Evolutionary conservation across 2,113 vertebrate species (phyloP), one percentile per base, ranked within the genome.

Genomic region (Chitala chitala): DNA sequence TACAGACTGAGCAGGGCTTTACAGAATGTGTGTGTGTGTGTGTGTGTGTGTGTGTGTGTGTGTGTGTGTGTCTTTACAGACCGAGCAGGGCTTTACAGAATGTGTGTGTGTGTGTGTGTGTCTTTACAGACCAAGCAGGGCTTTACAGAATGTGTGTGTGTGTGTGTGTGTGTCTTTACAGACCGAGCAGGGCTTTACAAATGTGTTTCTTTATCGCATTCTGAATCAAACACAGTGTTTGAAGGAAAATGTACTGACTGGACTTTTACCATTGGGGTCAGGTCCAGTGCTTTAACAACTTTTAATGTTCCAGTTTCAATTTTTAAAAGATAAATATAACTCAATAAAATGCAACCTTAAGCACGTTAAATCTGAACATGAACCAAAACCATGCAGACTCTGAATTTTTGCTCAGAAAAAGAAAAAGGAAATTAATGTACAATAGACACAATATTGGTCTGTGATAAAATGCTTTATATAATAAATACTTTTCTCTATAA

Each of bases 371-470:
- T 33, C 59, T 15, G 17, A 29, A 63, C 33, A 38, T 38, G 59
- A 38, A 63, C 59, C 59, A 36, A 63, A 38, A 63, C 33, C 17
- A 17, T 38, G 58, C 33, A 38, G 58, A 29, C 33, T 38, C 38
- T 33, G 38, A 63, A 15, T 7, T 38, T 13, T 63, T 36, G 38
- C 59, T 63, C 33, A 63, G n/a, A 17, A 33, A 63, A 33, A 38
- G 9, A 63, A 38, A 63, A 20, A 63, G 59, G 33, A 63, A 63
- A 63, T 63, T 36, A 15, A 29, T 63, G 59, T n/a, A n/a, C n/a
- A n/a, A n/a, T 63, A 63, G 59, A 63, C 59, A 38, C 59, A 63
- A 63, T 63, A 63, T 63, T 63, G 59, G 59, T 63, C 59, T 63
- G 59, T 63, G 59, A 63, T 63, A 29, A 63, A 36, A 63, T 63